Evolutionary conservation across 2,113 vertebrate species (phyloP).

Genomic region (Odontesthes bonariensis): DNA sequence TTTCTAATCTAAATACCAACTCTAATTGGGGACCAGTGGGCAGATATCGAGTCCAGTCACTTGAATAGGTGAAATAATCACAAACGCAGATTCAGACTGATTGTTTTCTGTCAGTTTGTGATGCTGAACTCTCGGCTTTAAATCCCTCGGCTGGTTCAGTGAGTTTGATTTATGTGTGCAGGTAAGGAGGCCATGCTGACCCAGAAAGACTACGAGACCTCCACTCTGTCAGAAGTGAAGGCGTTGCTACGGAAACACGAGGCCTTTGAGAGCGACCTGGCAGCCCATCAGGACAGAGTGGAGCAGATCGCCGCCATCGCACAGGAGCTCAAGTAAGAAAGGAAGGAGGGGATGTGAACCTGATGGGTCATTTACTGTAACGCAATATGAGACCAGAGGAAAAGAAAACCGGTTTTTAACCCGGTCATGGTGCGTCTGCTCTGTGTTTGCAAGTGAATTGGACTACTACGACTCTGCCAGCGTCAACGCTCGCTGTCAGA

Average conservation of each 20-base stretch:
- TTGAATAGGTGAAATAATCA: too few relatives aligned
- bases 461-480: slow-evolving; percentile 94
- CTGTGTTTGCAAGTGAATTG: slow-evolving; percentile 85
- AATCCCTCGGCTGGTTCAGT: neutral
- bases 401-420: neutral
- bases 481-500: slow-evolving; percentile 93
- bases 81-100: too few relatives aligned
- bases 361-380: too few relatives aligned
- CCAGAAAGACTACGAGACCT: slow-evolving; percentile 91
- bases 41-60: too few relatives aligned
- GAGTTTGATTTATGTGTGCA: slow-evolving; percentile 46
- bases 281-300: slow-evolving; percentile 95
- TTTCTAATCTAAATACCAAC: too few relatives aligned
- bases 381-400: neutral
- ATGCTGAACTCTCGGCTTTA: neutral
- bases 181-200: slow-evolving; percentile 93
- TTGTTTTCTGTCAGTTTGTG: too few relatives aligned
- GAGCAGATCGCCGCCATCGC: slow-evolving; percentile 97
- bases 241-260: slow-evolving; percentile 94
- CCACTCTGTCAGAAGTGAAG: slow-evolving; percentile 91
- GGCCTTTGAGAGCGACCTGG: slow-evolving; percentile 96
- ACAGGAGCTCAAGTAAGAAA: slow-evolving; percentile 92
- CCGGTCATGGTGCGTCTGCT: neutral
- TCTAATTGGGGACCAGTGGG: too few relatives aligned
- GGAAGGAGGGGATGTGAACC: too few relatives aligned